Base-by-base conservation (phyloP, 1,140 invertebrate genomes). In the Arion vulgaris region DNA sequence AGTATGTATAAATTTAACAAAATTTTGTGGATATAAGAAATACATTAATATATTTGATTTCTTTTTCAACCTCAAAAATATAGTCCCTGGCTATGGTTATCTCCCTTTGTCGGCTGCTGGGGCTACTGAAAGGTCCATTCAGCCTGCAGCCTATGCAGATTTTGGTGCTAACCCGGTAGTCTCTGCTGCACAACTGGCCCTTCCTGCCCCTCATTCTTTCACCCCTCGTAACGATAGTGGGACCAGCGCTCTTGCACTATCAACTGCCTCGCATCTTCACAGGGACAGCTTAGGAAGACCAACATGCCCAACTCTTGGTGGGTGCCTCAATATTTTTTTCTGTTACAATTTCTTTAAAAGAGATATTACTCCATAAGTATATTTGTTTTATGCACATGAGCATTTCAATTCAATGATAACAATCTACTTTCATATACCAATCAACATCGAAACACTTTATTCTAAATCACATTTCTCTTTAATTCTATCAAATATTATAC, bases 21-120 rank as follows among this genome's bases (percentile, higher is more conserved):
- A 66, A 32, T 66, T 32, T 28, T 17, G 5, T 32, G 11, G 19
- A 13, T 66, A 32, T 66, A 32, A 32, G 19, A 66, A 32, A 66
- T 66, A 66, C 28, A 66, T 38, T 73, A 73, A 73, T 57, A 23
- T 23, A 19, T 34, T 51, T 41, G 23, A 13, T 19, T 76, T 76
- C 36, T 66, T 78, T 45, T 78, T 78, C 49, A 32, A 62, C 28
- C 41, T 66, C 19, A 23, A 23, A 34, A 78, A 57, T 78, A 15
- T 80, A 80, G 78, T 80, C 78, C 78, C 78, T 80, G 78, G 78
- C 68, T 80, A 80, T 71, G 78, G 78, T 80, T 80, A 80, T 45
- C 78, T 80, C 41, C 78, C 78, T 19, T 32, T 80, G 68, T 45
- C 78, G 36, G 17, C 78, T 45, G 78, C 78, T 32, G 78, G 62